phyloP scores from a whole-genome alignment of 2,888 invertebrate genomes.

The Noctua fimbriata region DNA sequence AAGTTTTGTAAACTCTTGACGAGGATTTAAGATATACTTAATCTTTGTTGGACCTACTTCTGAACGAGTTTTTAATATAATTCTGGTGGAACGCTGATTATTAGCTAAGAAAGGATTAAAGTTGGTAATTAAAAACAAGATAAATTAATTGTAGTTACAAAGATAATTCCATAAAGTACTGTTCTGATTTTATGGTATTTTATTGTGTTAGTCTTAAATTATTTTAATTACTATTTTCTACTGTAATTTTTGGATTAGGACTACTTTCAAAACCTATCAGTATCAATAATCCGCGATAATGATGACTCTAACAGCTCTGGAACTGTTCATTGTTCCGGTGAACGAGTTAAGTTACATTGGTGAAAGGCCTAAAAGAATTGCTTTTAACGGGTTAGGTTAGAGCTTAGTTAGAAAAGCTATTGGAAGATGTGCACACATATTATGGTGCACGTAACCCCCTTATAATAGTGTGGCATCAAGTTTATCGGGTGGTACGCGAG shows the following conservation, averaged over 20 bases:
- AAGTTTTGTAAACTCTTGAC: constrained; percentile 52
- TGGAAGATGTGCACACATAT: neutral
- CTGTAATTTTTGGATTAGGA: neutral
- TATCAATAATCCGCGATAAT: neutral
- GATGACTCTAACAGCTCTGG: neutral
- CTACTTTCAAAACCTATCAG: neutral
- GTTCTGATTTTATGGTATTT: neutral
- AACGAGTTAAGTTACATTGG: neutral
- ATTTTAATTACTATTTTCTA: neutral
- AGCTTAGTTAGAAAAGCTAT: neutral
- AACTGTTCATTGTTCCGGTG: neutral
- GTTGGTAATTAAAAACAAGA: constrained; percentile 10
- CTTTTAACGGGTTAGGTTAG: neutral
- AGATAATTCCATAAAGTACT: neutral
- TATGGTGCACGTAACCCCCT: neutral
- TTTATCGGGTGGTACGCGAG: constrained; percentile 44
- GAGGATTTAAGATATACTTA: constrained; percentile 50
- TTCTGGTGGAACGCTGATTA: constrained; percentile 18
- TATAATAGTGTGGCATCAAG: constrained; percentile 26
- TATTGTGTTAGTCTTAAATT: neutral
- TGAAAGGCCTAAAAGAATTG: neutral
- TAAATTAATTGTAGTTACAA: neutral
- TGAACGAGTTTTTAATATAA: constrained; percentile 45
- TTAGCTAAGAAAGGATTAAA: constrained; percentile 17
- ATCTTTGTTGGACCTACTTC: constrained; percentile 52